Evolutionary conservation across 2,113 vertebrate genomes (phyloP).

Genomic region (Hemichromis elongatus): DNA sequence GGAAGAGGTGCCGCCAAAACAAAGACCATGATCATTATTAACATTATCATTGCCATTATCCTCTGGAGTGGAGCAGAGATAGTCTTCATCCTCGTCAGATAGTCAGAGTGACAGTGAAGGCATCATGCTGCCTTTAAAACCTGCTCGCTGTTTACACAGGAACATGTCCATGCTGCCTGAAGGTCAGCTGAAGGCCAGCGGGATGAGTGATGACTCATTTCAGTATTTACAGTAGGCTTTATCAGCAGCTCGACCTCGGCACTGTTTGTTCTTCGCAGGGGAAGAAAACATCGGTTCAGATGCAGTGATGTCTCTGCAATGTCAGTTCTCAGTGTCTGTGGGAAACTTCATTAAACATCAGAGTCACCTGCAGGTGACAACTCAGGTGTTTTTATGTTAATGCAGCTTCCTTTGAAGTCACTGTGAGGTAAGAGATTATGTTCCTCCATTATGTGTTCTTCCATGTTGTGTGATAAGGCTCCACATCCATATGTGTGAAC

Average conservation of each 20-base stretch:
- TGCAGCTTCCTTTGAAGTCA: not conserved
- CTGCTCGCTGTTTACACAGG: not conserved
- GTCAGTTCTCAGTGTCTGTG: not conserved
- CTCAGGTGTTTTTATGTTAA: not conserved
- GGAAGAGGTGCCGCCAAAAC: not conserved
- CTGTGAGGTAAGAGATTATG: not conserved
- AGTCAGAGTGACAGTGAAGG: not conserved
- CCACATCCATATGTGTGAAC: not conserved
- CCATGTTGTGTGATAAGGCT: not conserved
- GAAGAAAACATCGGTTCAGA: not conserved
- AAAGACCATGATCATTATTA: not conserved
- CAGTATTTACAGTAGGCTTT: conserved; percentile 13
- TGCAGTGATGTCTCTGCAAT: not conserved
- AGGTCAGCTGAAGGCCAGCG: not conserved
- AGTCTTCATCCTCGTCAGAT: not conserved
- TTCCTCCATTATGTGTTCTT: too few species aligned
- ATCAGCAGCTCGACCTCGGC: not conserved
- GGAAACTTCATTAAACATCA: not conserved
- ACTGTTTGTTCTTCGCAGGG: not conserved
- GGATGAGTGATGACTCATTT: not conserved
- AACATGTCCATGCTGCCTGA: not conserved
- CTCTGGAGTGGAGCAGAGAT: not conserved
- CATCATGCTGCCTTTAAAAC: not conserved
- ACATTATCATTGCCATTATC: not conserved
- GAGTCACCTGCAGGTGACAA: not conserved